Evolutionary conservation across 2,113 vertebrate species (phyloP).

Genomic region (Symphodus melops): DNA sequence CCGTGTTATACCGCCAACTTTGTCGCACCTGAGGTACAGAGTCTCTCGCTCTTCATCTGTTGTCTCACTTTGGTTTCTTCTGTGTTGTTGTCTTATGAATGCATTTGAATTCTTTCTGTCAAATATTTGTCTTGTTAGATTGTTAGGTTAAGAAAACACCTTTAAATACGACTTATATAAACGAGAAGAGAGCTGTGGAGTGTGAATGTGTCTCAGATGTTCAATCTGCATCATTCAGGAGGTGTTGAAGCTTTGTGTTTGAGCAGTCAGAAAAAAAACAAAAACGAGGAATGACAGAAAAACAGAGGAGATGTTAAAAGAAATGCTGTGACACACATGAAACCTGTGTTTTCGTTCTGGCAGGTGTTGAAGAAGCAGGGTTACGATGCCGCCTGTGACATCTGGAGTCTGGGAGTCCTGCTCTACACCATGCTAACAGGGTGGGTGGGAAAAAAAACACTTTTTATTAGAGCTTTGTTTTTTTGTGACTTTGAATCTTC

Average conservation of each 20-base stretch:
- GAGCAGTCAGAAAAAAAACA: background rate
- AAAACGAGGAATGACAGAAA: too few species aligned
- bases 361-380: slow-evolving; percentile 86
- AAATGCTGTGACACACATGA: background rate
- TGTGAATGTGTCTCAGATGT: background rate
- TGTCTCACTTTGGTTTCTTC: background rate
- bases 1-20: slow-evolving; percentile 98
- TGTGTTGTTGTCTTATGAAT: too few species aligned
- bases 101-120: too few species aligned
- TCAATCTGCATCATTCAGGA: background rate
- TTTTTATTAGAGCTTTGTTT: too few species aligned
- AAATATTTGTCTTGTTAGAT: too few species aligned
- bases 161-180: too few species aligned
- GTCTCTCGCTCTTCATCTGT: background rate
- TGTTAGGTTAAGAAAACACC: background rate
- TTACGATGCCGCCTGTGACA: slow-evolving; percentile 85
- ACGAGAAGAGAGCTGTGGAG: too few species aligned
- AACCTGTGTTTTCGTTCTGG: background rate
- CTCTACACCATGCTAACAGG: slow-evolving; percentile 86
- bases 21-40: slow-evolving; percentile 93
- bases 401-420: slow-evolving; percentile 86
- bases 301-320: background rate
- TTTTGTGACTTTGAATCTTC: too few species aligned
- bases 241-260: background rate
- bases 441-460: slow-evolving; percentile 42